Base-by-base conservation (phyloP, 2,888 invertebrate genomes). In the Agrochola circellaris region DNA sequence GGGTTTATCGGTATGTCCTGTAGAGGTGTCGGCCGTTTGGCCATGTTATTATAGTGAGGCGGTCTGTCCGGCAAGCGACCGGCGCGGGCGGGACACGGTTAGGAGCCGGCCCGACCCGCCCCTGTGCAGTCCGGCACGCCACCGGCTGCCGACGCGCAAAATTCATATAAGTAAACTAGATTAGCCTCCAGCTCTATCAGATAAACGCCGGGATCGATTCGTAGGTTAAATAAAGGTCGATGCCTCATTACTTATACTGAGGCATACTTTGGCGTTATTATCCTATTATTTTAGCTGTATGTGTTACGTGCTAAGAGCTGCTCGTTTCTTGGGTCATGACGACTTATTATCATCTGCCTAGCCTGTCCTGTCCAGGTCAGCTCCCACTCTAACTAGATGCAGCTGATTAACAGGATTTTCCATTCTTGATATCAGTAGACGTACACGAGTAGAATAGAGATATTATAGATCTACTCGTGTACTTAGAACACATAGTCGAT, bases 101-200 rank as follows among this genome's bases (percentile, higher is more conserved):
- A 54, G 38, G 26, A 42, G 60, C 17, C 48, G 20, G 48, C 9
- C 45, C 51, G 9, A 30, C 26, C 26, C 38, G 9, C 67, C n/a
- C n/a, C 68, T 60, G 26, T 15, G 15, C 48, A 13, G 38, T 17
- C 51, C 42, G 61, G 61, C 30, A 6, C 38, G 6, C 54, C 34
- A 61, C 62, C 60, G 64, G 13, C 30, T 20, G 9, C 69, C 20
- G 48, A 48, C 71, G 67, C 67, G 65, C 65, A 69, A 75, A 60
- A 82, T 84, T 76, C 61, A 69, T 68, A 75, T 64, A 72, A 84
- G 83, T 67, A 72, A 85, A 84, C 75, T 69, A 79, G 82, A 81
- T 89, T 84, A 83, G 65, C 60, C 30, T 75, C 75, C 76, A 69
- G 83, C 73, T 82, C 56, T 80, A 83, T 83, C 81, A 77, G 79